Conservation (phyloP, 1,140 invertebrate genomes). For the Wasmannia auropunctata region DNA sequence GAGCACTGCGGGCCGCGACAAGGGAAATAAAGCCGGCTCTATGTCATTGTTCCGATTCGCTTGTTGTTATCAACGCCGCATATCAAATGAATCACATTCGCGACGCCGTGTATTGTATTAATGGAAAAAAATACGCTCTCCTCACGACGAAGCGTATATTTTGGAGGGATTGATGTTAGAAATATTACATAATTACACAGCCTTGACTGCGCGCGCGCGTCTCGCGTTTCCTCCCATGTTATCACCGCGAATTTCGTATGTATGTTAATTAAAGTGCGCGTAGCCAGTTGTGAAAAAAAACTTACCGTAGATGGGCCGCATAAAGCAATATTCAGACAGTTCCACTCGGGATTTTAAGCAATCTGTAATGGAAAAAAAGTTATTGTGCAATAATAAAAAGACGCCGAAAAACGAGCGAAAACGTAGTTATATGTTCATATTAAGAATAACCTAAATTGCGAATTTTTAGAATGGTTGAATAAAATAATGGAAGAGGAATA, state of each 20-base stretch:
- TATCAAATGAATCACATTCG: conserved; percentile 6
- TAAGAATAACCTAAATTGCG: background rate
- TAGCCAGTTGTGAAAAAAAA: conserved; percentile 5
- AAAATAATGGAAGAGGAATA: background rate
- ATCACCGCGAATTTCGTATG: conserved; percentile 1
- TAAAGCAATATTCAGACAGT: background rate
- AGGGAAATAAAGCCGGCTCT: conserved; percentile 43
- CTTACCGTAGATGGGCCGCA: background rate
- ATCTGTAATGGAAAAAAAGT: background rate
- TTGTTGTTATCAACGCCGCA: conserved; percentile 28
- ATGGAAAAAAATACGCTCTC: conserved; percentile 26
- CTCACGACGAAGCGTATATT: background rate
- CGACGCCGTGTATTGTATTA: conserved; percentile 33
- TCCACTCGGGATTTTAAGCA: background rate
- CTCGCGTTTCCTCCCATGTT: background rate
- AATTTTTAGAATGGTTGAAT: background rate
- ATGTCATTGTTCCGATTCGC: conserved; percentile 33
- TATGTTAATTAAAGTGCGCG: conserved; percentile 20
- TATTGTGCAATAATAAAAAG: too few species aligned
- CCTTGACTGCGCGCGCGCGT: too few species aligned
- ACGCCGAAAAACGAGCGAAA: too few species aligned
- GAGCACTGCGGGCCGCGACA: background rate
- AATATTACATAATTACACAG: conserved; percentile 33
- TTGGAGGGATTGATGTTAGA: conserved; percentile 7
- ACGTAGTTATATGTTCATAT: too few species aligned